A percentile compares a stretch with the other conserved stretches of the same genome.
Evolutionary conservation across 1,140 invertebrate genomes (phyloP).

Genomic region (Neotoxoptera formosana): DNA sequence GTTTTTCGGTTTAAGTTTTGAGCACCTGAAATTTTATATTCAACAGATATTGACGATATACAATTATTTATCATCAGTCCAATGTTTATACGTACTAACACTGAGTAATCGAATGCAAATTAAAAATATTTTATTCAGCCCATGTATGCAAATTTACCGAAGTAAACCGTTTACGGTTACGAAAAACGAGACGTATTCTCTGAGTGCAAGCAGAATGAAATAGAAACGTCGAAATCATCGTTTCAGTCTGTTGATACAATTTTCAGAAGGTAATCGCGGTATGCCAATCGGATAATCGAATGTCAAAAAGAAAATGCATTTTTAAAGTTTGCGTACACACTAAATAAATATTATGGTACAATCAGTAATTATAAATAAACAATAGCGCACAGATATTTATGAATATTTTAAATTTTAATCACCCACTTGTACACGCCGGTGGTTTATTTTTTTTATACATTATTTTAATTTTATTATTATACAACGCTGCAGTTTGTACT

Average conservation of each 20-base stretch:
- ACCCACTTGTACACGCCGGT: neutral
- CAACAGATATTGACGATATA: no score
- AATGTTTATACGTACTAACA: no score
- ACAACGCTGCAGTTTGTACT: neutral
- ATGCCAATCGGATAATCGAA: neutral
- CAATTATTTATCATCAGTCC: no score
- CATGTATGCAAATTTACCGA: no score
- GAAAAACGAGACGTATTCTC: no score
- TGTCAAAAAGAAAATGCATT: neutral
- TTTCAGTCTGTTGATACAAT: neutral
- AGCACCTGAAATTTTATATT: no score
- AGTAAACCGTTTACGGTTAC: no score
- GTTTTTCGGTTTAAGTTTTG: no score
- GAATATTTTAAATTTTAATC: constrained; percentile 1
- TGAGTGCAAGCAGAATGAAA: neutral
- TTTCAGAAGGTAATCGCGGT: neutral
- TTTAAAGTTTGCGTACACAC: neutral
- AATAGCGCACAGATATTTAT: neutral
- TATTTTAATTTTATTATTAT: neutral
- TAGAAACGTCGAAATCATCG: neutral
- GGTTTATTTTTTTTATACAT: neutral
- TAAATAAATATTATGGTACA: neutral
- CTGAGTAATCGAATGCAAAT: no score
- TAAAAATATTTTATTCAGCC: no score
- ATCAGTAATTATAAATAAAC: constrained; percentile 6